phyloP scores from a whole-genome alignment of 2,797 vertebrate genomes.

The Pterois miles region DNA sequence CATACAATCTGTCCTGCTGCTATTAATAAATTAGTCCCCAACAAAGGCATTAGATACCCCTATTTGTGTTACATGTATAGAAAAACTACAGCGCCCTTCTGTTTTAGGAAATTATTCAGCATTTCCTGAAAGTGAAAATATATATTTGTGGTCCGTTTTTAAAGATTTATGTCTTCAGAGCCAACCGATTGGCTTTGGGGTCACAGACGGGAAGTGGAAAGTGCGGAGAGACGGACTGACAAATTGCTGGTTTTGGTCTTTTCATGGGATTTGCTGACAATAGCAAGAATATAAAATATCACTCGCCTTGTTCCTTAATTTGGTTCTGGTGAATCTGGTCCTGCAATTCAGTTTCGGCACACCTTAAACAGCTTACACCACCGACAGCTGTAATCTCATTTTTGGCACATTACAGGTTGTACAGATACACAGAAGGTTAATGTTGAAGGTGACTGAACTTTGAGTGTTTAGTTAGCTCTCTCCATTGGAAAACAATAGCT shows the following conservation, averaged over 20 bases:
- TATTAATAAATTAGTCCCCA: not conserved
- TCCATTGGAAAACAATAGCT: not conserved
- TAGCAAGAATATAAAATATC: not conserved
- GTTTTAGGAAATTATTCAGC: not conserved
- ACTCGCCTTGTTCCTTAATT: not conserved
- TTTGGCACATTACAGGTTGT: not conserved
- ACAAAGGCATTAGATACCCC: not conserved
- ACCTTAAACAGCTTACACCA: not conserved
- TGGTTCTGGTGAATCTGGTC: not conserved
- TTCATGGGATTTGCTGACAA: not conserved
- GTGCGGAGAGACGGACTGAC: not conserved
- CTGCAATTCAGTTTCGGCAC: not conserved
- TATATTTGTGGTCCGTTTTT: not conserved
- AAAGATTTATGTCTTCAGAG: not conserved
- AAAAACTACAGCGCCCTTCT: not conserved
- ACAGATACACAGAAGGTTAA: not conserved
- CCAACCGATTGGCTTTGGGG: not conserved
- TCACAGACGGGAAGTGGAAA: not conserved
- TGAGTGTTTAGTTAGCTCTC: not conserved
- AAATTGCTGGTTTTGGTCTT: not conserved
- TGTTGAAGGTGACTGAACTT: conserved; percentile 13
- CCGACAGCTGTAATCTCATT: conserved; percentile 14
- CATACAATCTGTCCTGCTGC: not conserved
- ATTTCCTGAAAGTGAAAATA: not conserved
- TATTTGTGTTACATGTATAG: not conserved